Evolutionary conservation across 2,888 invertebrate species (phyloP).

Genomic region (Drosophila conformis): DNA sequence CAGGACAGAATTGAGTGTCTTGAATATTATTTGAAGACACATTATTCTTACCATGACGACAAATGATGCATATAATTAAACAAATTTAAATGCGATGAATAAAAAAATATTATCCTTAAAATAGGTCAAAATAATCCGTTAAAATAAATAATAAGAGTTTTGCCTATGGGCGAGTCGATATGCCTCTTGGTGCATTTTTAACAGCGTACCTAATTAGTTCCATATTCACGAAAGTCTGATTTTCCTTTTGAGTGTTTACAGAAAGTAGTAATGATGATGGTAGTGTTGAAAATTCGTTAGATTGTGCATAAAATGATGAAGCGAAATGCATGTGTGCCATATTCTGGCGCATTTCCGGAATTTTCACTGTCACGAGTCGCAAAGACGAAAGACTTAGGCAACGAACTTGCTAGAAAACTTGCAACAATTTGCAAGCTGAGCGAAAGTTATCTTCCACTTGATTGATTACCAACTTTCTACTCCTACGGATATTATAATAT

Average conservation of each 20-base stretch:
- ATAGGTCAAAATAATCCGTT: background rate
- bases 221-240: background rate
- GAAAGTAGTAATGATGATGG: background rate
- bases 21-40: background rate
- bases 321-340: slow-evolving; percentile 23
- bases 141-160: background rate
- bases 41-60: background rate
- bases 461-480: slow-evolving; percentile 75
- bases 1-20: background rate
- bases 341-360: slow-evolving; percentile 41
- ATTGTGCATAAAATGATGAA: background rate
- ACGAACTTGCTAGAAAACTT: slow-evolving; percentile 67
- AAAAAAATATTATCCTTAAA: background rate
- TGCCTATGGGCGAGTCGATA: background rate
- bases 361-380: slow-evolving; percentile 36
- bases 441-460: slow-evolving; percentile 72
- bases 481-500: slow-evolving; percentile 71
- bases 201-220: background rate
- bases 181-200: background rate
- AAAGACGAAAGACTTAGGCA: slow-evolving; percentile 68
- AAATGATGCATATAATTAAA: background rate
- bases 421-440: slow-evolving; percentile 64
- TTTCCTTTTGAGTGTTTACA: background rate
- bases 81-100: background rate
- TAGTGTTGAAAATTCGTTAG: background rate